Percentiles rank a stretch among this genome's conserved stretches.
These are phyloP conservation scores for Nephrotoma flavescens DNA, from an alignment of 2,888 invertebrate species.

Conservation along the genomic window DNA sequence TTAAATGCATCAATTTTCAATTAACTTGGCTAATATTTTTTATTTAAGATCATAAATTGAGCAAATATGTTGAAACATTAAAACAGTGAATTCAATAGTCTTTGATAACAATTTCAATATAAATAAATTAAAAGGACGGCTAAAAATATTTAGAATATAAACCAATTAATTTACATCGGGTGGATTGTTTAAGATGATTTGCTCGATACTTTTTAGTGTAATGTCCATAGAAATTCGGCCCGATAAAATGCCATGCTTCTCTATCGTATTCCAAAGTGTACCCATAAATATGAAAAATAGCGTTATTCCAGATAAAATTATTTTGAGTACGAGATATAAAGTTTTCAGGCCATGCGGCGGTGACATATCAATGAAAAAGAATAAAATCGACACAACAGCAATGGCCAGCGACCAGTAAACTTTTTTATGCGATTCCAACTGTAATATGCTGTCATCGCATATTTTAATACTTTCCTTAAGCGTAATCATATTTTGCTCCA, in stretches of 20 bases:
- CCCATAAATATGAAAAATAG: constrained; percentile 64
- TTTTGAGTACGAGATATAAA: constrained; percentile 38
- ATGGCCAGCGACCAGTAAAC: constrained; percentile 24
- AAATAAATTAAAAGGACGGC: neutral
- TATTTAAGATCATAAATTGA: neutral
- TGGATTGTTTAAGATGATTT: neutral
- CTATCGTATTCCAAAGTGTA: constrained; percentile 67
- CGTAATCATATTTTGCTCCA: constrained; percentile 11
- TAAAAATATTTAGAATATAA: neutral
- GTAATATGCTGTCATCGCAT: constrained; percentile 25
- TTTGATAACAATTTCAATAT: neutral
- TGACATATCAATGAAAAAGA: constrained; percentile 23
- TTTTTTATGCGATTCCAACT: constrained; percentile 25
- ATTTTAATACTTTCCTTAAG: constrained; percentile 25
- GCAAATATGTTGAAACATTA: neutral
- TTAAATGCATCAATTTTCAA: too few relatives aligned
- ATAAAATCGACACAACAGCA: constrained; percentile 21
- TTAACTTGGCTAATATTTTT: neutral
- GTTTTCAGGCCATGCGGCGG: constrained; percentile 29
- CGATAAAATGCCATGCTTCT: constrained; percentile 62
- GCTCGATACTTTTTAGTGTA: constrained; percentile 20
- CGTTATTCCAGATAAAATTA: constrained; percentile 46
- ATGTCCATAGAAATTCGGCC: constrained; percentile 56
- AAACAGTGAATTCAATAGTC: neutral
- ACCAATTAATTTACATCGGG: neutral